These are phyloP conservation scores for Varroa destructor DNA, from an alignment of 1,140 invertebrate species.

Conservation along the genomic window DNA sequence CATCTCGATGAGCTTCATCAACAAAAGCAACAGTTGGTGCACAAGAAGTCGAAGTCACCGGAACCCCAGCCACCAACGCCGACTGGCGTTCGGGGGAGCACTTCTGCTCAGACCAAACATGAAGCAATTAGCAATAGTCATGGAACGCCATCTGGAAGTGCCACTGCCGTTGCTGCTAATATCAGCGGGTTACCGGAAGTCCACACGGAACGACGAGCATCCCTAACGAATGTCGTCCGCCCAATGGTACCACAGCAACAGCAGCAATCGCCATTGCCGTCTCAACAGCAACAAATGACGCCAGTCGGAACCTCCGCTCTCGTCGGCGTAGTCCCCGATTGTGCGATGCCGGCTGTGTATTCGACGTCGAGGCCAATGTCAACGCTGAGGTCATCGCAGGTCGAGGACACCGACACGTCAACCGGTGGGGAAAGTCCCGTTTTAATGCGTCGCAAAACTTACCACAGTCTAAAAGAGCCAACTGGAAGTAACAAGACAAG, in stretches of 20 bases:
- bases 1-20: background rate
- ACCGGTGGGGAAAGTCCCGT: conserved; percentile 26
- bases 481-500: conserved; percentile 3
- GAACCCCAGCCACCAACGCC: background rate
- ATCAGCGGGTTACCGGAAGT: background rate
- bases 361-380: background rate
- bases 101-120: background rate
- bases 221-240: conserved; percentile 17
- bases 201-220: conserved; percentile 2
- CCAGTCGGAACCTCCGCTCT: too few relatives aligned
- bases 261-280: too few relatives aligned
- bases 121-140: too few relatives aligned
- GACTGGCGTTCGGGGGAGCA: background rate
- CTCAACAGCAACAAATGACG: too few relatives aligned
- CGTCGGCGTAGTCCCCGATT: background rate
- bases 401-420: conserved; percentile 22
- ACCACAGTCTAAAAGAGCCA: background rate
- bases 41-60: background rate
- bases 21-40: background rate
- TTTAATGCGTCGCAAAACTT: background rate
- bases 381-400: background rate
- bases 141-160: too few relatives aligned
- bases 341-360: background rate
- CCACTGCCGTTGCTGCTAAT: too few relatives aligned
- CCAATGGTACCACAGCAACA: conserved; percentile 1